Base-by-base conservation (phyloP, 2,888 invertebrate genomes). In the Acleris holmiana region DNA sequence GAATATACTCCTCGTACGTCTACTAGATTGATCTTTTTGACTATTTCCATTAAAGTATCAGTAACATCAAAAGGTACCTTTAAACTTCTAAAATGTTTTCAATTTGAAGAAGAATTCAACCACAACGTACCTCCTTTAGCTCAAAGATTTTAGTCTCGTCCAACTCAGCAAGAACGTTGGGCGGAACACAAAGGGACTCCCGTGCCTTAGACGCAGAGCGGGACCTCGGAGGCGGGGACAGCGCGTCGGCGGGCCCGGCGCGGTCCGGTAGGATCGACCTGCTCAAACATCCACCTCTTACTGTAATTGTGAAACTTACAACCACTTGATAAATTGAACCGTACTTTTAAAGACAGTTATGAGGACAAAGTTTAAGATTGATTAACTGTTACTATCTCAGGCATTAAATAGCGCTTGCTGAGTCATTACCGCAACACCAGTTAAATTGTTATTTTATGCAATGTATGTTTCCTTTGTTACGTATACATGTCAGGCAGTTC, bases 71-170 rank as follows among this genome's bases (percentile, higher is more conserved):
- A 44, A n/a, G 0, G n/a, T 15, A 0, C 17, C 44, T 15, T 44
- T n/a, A 44, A n/a, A 44, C n/a, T n/a, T 41, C n/a, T n/a, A n/a
- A 44, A 44, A 44, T 6, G 17, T 17, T n/a, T 17, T 44, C 17
- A 17, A 15, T 17, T 17, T 2, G 5, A n/a, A 44, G 2, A 44
- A n/a, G 15, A 41, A 10, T 35, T 17, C 44, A 40, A 15, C 19
- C 68, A 61, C 69, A 47, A 61, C 69, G 47, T 84, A 94, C 95
- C 93, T 95, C 95, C 83, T 94, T 94, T n/a, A 95, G 80, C 76
- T 95, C 95, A 64, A 93, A 93, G 69, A 95, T 82, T 81, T 94
- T 94, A 67, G 83, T 85, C 73, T 94, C 93, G 71, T 94, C 94
- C 70, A 94, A 81, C 73, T 94, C 94, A 23, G 93, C 89, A 55